These are phyloP conservation scores for Cyphomyrus discorhynchus DNA, from an alignment of 2,113 vertebrate genomes.

Conservation along the genomic window DNA sequence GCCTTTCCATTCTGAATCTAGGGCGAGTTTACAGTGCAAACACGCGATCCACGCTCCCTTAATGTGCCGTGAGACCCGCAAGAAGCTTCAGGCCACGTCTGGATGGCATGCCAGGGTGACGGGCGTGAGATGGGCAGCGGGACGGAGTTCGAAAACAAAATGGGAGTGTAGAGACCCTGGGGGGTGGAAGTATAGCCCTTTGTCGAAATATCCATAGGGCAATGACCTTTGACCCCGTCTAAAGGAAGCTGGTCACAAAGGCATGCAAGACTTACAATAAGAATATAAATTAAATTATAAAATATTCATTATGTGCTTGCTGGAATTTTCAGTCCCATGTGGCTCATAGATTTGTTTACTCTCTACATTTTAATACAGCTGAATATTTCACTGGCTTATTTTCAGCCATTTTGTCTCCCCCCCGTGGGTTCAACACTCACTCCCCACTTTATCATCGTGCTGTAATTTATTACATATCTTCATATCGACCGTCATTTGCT, in stretches of 20 bases:
- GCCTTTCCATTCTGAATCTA: constrained; percentile 1
- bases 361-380: background rate
- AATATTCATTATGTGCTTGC: background rate
- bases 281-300: background rate
- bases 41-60: background rate
- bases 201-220: background rate
- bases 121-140: background rate
- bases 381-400: background rate
- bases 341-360: background rate
- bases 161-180: constrained; percentile 23
- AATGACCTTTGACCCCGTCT: background rate
- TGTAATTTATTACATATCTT: background rate
- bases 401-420: background rate
- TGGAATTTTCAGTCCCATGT: background rate
- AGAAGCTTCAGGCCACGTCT: background rate
- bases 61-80: background rate
- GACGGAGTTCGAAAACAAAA: background rate
- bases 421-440: background rate
- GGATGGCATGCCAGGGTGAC: background rate
- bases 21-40: background rate
- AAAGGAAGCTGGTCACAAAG: background rate
- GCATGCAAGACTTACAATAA: background rate
- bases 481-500: background rate
- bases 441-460: background rate
- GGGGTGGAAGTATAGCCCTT: constrained; percentile 5